Evolutionary conservation across 2,113 vertebrate species (phyloP), one percentile per base, ranked within the genome.

Genomic region (Lophius piscatorius): DNA sequence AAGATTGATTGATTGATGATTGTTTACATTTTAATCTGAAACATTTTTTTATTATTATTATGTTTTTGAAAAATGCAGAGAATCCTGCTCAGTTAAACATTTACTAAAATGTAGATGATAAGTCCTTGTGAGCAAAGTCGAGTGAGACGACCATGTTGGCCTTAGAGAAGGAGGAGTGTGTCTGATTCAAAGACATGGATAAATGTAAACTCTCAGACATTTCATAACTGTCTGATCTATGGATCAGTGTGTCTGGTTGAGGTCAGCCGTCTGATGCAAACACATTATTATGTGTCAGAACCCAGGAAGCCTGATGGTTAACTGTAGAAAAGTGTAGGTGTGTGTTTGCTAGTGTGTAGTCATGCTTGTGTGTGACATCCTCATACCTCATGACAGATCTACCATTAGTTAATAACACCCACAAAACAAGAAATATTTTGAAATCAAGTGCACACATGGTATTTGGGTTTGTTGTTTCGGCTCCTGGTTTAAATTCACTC

Each of bases 211-310:
- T 63, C 2, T 24, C 29, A 34, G 10, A 20, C 17, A 4, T 18
- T n/a, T 26, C 49, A 50, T 63, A 50, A 16, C 56, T 26, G 58
- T 67, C 55, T 81, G 40, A 66, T 73, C 65, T 65, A 14, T 46
- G 80, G 82, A 67, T 81, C 70, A 71, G 57, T 46, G 6, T 28
- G 70, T 83, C 76, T 85, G 69, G 24, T 4, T 46, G 39, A 14
- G 28, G 35, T 20, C 62, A 13, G 3, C 39, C 4, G 23, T 31
- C 48, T 41, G 60, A 83, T 48, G 64, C 46, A 67, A 83, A 76
- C 66, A 63, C 46, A 51, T 28, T 21, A 29, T 74, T 74, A 57
- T 46, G 34, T 44, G 9, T 35, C 6, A 7, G 31, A n/a, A 5
- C 1, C 1, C 8, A 16, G 23, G 22, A 64, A 26, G 18, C 28